Evolutionary conservation across 2,797 vertebrate species (phyloP), one percentile per base, ranked within the genome.

Genomic region (Semaprochilodus insignis): DNA sequence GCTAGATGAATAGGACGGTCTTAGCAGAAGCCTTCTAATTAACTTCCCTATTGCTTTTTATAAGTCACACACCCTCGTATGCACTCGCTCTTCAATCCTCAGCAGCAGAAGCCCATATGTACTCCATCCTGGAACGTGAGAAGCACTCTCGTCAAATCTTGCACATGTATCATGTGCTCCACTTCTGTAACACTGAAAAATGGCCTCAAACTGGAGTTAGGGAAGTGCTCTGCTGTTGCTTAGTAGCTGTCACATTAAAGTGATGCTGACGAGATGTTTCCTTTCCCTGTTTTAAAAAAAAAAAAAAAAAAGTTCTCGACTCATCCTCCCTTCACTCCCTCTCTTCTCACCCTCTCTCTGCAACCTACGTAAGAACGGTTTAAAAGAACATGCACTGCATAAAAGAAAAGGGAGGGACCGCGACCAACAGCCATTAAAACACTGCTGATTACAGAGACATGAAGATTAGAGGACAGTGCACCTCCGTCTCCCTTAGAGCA

Each of bases 21-120:
- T 88, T 82, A 89, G 88, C 83, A 83, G 57, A 92, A 89, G 88
- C 90, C 89, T 94, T 94, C 93, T 94, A 95, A 95, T 95, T 94
- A 94, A 92, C 92, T 90, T 81, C 86, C 87, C 90, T 90, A 90
- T 87, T 91, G 90, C 88, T 87, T 93, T 92, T 92, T 88, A 90
- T 88, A 87, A 89, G 88, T 72, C 71, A 76, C 76, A 52, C 69
- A n/a, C 82, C 66, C 76, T 78, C 76, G 74, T 59, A 52, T 6
- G 36, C 77, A 74, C 67, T 80, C 74, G 51, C 25, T 83, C 59
- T 65, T 55, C 48, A 74, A 40, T 83, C 59, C 73, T 55, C 57
- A 74, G 52, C 19, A 48, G 13, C 63, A 76, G 27, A 8, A 52
- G 69, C 62, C 71, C 74, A 72, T 54, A 73, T 44, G 55, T 62